Evolutionary conservation across 2,797 vertebrate species (phyloP), one percentile per base, ranked within the genome.

Genomic region (Glyptemys insculpta): DNA sequence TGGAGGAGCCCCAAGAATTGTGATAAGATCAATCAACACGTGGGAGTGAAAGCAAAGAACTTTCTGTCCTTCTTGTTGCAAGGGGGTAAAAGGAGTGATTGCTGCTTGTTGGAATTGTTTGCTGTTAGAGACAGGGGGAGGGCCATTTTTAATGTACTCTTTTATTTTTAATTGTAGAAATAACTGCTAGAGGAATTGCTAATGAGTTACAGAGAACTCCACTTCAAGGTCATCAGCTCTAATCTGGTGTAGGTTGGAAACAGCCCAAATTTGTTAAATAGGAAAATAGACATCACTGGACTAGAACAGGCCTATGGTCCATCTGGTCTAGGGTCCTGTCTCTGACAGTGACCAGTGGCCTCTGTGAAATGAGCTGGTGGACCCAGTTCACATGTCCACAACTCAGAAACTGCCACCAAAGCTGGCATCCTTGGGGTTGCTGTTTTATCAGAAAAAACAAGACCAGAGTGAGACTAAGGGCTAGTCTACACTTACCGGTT

Each of bases 1-100:
- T 8, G 1, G 56, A 0, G 0, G 3, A 88, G 59, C 37, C 81
- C 89, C 0, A 1, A 86, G 87, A 57, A 44, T 14, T 82, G 34
- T 14, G 90, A 92, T 82, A 87, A 92, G 83, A 95, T 94, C 65
- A 31, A 59, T 14, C 57, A n/a, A 74, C 4, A 49, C 18, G 12
- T 50, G 1, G 49, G 50, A 47, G 12, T 59, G 80, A 53, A 85
- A 88, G 54, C 25, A 74, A n/a, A 12, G 86, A 29, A 29, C 31
- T 81, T 37, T 54, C 62, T 41, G 5, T 62, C 49, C 29, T 49
- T 16, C 50, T 76, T 50, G 4, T 59, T 2, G 11, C 62, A 41
- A 54, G 11, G 1, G 19, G 37, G 41, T 7, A 5, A 16, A 79
- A 87, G 29, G 21, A 81, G 21, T 25, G 53, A 27, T 50, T 49